Conservation (phyloP, 1,140 invertebrate species). For the Coenobita brevimanus region DNA sequence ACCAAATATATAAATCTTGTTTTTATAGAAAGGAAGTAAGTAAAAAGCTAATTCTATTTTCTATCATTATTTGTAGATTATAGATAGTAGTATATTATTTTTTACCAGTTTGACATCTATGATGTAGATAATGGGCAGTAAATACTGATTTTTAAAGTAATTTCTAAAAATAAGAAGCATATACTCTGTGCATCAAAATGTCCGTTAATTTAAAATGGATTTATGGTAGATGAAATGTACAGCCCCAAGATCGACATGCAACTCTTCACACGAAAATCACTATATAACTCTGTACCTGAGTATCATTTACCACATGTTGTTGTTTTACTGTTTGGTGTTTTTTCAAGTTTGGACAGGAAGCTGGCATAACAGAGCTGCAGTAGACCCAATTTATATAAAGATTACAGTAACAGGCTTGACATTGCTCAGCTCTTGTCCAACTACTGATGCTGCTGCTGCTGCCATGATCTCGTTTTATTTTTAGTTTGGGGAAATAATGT, state of each 20-base stretch:
- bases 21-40: slow-evolving; percentile 45
- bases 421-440: slow-evolving; percentile 20
- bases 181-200: slow-evolving; percentile 61
- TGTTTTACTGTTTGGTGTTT: slow-evolving; percentile 51
- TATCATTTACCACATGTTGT: slow-evolving; percentile 38
- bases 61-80: slow-evolving; percentile 67
- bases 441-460: slow-evolving; percentile 38
- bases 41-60: slow-evolving; percentile 60
- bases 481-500: slow-evolving; percentile 25
- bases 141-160: slow-evolving; percentile 55
- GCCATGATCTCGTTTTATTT: slow-evolving; percentile 33
- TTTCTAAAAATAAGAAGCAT: slow-evolving; percentile 54
- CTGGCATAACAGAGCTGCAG: slow-evolving; percentile 7
- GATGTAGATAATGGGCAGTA: slow-evolving; percentile 56
- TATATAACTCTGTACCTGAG: slow-evolving; percentile 60
- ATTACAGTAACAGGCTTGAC: background rate
- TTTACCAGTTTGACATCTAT: slow-evolving; percentile 64
- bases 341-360: slow-evolving; percentile 34
- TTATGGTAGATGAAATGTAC: slow-evolving; percentile 13
- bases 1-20: slow-evolving; percentile 63
- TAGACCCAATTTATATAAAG: background rate
- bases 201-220: slow-evolving; percentile 25
- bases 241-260: slow-evolving; percentile 24
- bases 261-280: slow-evolving; percentile 38
- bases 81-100: slow-evolving; percentile 67